A percentile compares a stretch with the other conserved stretches of the same genome.
Conservation (phyloP, 2,888 invertebrate species). For the Perithous albicinctus region DNA sequence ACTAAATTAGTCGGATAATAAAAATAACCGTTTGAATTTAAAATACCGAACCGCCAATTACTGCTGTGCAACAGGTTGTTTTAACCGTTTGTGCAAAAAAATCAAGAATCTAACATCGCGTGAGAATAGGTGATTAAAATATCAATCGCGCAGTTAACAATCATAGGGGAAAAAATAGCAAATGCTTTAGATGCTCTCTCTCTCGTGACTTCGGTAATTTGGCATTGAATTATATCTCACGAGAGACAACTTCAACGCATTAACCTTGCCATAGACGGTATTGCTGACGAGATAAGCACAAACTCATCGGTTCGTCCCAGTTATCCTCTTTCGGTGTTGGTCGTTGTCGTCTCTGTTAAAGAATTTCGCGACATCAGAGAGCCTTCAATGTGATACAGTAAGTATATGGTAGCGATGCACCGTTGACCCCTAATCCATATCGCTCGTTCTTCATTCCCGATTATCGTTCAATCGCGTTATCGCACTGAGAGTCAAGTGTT, state of each 20-base stretch:
- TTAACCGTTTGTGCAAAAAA: background rate
- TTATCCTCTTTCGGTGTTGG: conserved; percentile 46
- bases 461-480: conserved; percentile 40
- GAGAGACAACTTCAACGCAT: conserved; percentile 20
- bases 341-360: background rate
- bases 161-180: background rate
- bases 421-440: conserved; percentile 3
- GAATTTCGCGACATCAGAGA: conserved; percentile 4
- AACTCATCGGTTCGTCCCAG: conserved; percentile 46
- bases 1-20: no score
- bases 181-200: background rate
- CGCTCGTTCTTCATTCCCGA: conserved; percentile 8
- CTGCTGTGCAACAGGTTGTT: background rate
- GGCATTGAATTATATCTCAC: conserved; percentile 19
- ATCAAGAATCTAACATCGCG: no score
- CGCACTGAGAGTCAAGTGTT: background rate
- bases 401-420: conserved; percentile 4
- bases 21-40: no score
- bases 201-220: background rate
- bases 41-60: no score
- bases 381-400: background rate
- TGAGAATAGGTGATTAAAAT: no score
- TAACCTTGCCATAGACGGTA: conserved; percentile 55
- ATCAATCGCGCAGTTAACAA: background rate
- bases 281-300: conserved; percentile 45